Base-by-base conservation (phyloP, 2,797 vertebrate species). In the Crax fasciolata region DNA sequence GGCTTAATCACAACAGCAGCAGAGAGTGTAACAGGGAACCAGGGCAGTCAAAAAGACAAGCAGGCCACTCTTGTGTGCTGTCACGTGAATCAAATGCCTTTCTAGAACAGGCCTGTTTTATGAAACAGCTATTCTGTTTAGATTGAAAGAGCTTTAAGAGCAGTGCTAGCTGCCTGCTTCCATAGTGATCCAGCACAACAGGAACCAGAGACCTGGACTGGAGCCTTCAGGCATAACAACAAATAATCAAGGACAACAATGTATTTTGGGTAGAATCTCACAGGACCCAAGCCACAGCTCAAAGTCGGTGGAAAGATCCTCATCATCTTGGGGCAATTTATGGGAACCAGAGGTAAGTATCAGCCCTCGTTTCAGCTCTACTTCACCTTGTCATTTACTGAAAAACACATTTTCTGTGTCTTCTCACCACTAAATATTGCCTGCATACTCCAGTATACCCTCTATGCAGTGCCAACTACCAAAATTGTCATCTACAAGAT, bases 341-440 rank as follows among this genome's bases (percentile, higher is more conserved):
- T 32, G 13, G 28, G 23, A 74, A 67, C 5, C 32, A 84, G n/a
- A 82, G 67, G 77, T 55, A 93, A 72, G 46, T 17, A 82, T 70
- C 93, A 90, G 41, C n/a, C 41, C 41, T 51, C 43, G 16, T 72
- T 3, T 44, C 23, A 90, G 81, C 39, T 90, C 71, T 57, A 39
- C n/a, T 49, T 84, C 71, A 63, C 12, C 16, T 87, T 52, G 77
- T 90, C 93, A 96, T 97, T 96, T 96, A 96, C 82, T 44, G 89
- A 86, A 90, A 86, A 95, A 93, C 73, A 89, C 71, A 95, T 98
- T 97, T 98, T 98, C 97, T 87, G 19, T 97, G 87, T 96, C 92
- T 97, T 94, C 91, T 94, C 88, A 63, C 54, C 57, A 95, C 98
- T 89, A 98, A 98, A 97, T 96, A 98, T 98, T 97, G 72, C 82